Conservation (phyloP, 2,888 invertebrate genomes). For the Phorcus lineatus region DNA sequence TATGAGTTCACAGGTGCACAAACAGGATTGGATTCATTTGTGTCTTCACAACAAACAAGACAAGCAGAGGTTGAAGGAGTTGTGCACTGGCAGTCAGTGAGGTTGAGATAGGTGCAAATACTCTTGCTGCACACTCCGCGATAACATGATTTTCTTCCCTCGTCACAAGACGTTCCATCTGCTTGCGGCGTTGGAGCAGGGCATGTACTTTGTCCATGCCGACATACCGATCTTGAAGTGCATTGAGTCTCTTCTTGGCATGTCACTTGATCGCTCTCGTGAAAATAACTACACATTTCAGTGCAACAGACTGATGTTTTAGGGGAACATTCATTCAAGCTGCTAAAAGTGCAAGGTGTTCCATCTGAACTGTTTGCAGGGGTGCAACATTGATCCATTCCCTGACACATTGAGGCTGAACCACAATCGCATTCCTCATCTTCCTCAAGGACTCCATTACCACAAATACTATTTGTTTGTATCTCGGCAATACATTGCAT, state of each 20-base stretch:
- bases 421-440: conserved; percentile 64
- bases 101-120: conserved; percentile 40
- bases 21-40: not conserved
- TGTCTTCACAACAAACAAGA: conserved; percentile 43
- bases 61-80: conserved; percentile 33
- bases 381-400: conserved; percentile 52
- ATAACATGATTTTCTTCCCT: conserved; percentile 43
- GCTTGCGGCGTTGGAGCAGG: conserved; percentile 30
- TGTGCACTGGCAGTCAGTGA: conserved; percentile 43
- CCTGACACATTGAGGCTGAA: conserved; percentile 35
- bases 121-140: conserved; percentile 48
- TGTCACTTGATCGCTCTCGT: not conserved
- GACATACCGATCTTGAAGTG: conserved; percentile 38
- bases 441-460: conserved; percentile 53
- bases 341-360: conserved; percentile 47
- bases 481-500: conserved; percentile 48
- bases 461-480: too few species aligned
- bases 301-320: conserved; percentile 46
- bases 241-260: conserved; percentile 49
- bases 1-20: conserved; percentile 32
- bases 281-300: conserved; percentile 36
- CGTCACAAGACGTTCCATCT: conserved; percentile 46
- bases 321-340: conserved; percentile 51
- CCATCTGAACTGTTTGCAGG: conserved; percentile 30
- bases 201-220: conserved; percentile 45